Evolutionary conservation across 1,140 invertebrate genomes (phyloP), one percentile per base, ranked within the genome.

Genomic region (Hestina assimilis): DNA sequence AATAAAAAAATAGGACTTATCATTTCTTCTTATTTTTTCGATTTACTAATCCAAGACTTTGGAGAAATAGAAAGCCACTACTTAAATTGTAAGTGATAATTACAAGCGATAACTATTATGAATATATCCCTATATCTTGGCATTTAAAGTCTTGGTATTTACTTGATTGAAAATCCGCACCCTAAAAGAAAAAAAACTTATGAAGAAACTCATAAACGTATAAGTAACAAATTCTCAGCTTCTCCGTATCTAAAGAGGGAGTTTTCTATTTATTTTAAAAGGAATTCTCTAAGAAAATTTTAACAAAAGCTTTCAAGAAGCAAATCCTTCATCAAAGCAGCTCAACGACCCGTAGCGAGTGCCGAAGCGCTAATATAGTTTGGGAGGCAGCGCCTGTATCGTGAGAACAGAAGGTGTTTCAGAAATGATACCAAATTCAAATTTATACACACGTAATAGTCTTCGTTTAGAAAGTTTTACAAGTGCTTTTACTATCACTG

Each of bases 251-350:
- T 56, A 59, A 33, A 26, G 47, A 64, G 67, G 61, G 50, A 50
- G 61, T 57, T 72, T 64, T 68, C 48, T 79, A 68, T 79, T 74
- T 76, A 80, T 75, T 82, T 75, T 76, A 76, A 82, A 75, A 56
- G 69, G 68, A 74, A 75, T 76, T 71, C 60, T 70, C 54, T 26
- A 45, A 72, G 69, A 77, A 80, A 81, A 76, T 72, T 83, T 79
- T 72, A 78, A 85, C 78, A 85, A 79, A 83, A 83, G 79, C 79
- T 85, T 77, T 85, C 74, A 83, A 77, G 74, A 66, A 79, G 73
- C 68, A 75, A 83, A 83, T 83, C 70, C 69, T 83, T 80, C 77
- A 80, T 83, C 82, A 83, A 79, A 83, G 73, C 60, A 62, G 64
- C 72, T 69, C 72, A 78, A 82, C 79, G 72, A 84, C 68, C 69